These are phyloP conservation scores for Siphamia tubifer DNA, from an alignment of 2,113 vertebrate genomes.

Conservation along the genomic window DNA sequence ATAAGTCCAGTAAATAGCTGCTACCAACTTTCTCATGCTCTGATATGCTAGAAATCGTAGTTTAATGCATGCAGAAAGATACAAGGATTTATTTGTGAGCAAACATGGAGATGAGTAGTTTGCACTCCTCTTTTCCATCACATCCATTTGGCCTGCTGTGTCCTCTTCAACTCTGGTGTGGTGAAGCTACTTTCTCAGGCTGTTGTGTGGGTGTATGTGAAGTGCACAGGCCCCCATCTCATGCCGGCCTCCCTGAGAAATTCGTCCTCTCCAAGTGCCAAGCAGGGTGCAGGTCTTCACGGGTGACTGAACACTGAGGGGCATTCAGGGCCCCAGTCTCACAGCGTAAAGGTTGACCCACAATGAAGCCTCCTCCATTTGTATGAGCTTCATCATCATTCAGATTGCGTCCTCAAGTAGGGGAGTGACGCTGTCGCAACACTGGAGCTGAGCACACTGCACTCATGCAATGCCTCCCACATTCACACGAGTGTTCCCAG, in stretches of 20 bases:
- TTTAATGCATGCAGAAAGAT: neutral
- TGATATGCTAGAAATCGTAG: neutral
- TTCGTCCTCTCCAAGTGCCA: constrained; percentile 31
- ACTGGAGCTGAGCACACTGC: constrained; percentile 16
- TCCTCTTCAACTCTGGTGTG: neutral
- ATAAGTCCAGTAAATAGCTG: too few species aligned
- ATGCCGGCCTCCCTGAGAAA: constrained; percentile 69
- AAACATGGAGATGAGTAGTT: neutral
- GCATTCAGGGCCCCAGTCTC: constrained; percentile 63
- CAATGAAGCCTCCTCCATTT: constrained; percentile 67
- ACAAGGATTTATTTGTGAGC: neutral
- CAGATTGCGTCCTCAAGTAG: constrained; percentile 57
- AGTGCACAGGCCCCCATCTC: constrained; percentile 9
- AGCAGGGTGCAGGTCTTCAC: constrained; percentile 64
- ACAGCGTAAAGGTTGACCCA: constrained; percentile 66
- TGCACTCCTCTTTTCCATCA: neutral
- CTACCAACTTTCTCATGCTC: too few species aligned
- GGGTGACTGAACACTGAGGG: constrained; percentile 68
- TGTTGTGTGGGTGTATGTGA: constrained; percentile 12
- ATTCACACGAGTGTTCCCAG: constrained; percentile 49
- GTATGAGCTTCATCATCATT: constrained; percentile 67
- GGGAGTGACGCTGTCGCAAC: constrained; percentile 54
- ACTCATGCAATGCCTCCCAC: neutral
- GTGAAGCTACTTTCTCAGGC: constrained; percentile 12
- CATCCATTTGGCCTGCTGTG: neutral